Conservation (phyloP, 2,797 vertebrate genomes). For the Podarcis lilfordi region DNA sequence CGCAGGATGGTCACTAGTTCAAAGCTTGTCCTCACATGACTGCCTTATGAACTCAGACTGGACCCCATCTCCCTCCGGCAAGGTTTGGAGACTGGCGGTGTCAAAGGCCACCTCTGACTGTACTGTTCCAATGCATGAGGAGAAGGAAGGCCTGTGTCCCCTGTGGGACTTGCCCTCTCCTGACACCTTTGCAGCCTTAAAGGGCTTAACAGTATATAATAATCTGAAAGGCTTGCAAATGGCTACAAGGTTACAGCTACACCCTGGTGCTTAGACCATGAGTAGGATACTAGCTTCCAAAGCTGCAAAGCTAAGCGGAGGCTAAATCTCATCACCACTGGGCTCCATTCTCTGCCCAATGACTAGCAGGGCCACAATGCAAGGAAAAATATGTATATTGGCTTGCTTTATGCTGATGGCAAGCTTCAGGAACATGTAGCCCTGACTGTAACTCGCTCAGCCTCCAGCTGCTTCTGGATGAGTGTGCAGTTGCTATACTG, state of each 20-base stretch:
- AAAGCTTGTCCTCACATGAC: background rate
- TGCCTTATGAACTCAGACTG: background rate
- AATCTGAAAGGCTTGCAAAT: background rate
- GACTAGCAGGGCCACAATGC: background rate
- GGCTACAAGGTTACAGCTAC: background rate
- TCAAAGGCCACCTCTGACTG: background rate
- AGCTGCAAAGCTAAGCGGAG: no score
- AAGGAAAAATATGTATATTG: background rate
- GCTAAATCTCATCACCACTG: no score
- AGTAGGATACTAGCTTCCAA: no score
- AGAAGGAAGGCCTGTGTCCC: background rate
- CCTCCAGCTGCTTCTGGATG: no score
- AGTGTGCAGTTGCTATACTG: no score
- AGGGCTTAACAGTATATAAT: background rate
- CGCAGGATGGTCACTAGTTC: background rate
- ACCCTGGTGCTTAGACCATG: background rate
- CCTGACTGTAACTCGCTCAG: no score
- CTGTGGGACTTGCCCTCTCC: background rate
- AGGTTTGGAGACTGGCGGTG: background rate
- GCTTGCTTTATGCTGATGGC: background rate
- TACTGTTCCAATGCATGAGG: background rate
- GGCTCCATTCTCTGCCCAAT: background rate
- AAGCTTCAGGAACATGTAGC: background rate
- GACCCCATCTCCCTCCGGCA: background rate
- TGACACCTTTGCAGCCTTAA: background rate